Evolutionary conservation across 2,113 vertebrate genomes (phyloP).

Genomic region (Psophia crepitans): DNA sequence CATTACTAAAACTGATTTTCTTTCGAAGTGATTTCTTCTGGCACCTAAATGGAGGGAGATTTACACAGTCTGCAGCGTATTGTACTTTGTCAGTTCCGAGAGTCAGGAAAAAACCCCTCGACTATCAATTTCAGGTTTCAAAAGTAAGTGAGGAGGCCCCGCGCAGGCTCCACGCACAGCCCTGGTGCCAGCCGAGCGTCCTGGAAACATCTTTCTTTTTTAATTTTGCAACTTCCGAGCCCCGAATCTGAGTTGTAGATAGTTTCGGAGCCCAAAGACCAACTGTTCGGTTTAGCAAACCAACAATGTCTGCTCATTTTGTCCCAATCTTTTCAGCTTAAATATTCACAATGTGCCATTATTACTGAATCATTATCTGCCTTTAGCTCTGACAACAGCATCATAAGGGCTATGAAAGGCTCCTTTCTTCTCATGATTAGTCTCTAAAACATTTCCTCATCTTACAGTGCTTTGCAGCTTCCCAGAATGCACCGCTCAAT

Average conservation of each 20-base stretch:
- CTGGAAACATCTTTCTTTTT: constrained; percentile 53
- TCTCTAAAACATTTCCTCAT: constrained; percentile 89
- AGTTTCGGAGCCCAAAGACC: constrained; percentile 75
- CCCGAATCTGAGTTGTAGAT: constrained; percentile 70
- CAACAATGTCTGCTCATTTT: constrained; percentile 83
- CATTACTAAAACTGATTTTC: constrained; percentile 59
- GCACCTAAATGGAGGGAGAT: constrained; percentile 58
- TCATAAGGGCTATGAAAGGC: constrained; percentile 87
- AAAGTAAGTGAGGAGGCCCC: constrained; percentile 34
- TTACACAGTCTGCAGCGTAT: constrained; percentile 4
- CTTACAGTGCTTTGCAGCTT: constrained; percentile 82
- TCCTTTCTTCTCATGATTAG: constrained; percentile 92
- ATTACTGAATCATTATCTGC: constrained; percentile 92
- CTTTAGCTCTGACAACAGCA: constrained; percentile 89
- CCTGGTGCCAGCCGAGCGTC: constrained; percentile 13
- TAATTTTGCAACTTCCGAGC: constrained; percentile 65
- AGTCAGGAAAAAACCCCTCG: background rate
- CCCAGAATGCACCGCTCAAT: constrained; percentile 89
- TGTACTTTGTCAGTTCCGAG: constrained; percentile 45
- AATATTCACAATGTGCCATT: constrained; percentile 91
- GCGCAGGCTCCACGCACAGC: constrained; percentile 3
- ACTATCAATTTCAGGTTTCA: constrained; percentile 52
- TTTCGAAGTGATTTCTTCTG: constrained; percentile 60
- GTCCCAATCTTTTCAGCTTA: constrained; percentile 83
- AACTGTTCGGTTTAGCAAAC: constrained; percentile 80